Conservation (phyloP, 2,797 vertebrate genomes). For the Scyliorhinus canicula region DNA sequence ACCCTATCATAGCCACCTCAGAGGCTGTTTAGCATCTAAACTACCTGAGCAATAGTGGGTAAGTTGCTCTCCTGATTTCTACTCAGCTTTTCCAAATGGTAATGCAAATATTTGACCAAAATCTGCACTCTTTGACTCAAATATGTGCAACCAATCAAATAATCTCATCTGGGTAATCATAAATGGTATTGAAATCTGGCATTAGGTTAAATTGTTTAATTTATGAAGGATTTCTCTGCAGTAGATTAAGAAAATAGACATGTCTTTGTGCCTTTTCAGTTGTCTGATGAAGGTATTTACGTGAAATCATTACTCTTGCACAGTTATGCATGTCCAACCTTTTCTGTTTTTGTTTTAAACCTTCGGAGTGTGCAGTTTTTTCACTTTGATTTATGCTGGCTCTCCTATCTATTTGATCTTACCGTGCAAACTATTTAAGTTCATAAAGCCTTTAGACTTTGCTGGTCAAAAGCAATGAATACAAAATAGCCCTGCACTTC, state of each 20-base stretch:
- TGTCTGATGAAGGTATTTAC: background rate
- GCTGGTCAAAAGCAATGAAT: slow-evolving; percentile 26
- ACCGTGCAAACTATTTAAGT: background rate
- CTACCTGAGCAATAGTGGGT: background rate
- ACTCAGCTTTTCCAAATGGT: background rate
- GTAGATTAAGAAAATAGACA: background rate
- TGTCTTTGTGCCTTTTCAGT: background rate
- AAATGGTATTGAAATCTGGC: background rate
- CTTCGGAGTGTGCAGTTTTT: background rate
- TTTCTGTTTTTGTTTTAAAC: background rate
- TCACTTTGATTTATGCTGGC: background rate
- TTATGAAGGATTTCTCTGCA: background rate
- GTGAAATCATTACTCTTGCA: background rate
- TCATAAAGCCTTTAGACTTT: background rate
- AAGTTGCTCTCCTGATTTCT: background rate
- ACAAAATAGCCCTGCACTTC: background rate
- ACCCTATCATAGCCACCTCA: background rate
- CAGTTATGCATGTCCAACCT: background rate
- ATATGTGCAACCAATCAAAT: background rate
- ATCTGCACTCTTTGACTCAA: background rate
- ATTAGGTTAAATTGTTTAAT: background rate
- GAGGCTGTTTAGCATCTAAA: background rate
- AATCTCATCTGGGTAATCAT: background rate
- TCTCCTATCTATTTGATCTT: background rate
- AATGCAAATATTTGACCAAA: background rate